Conservation (phyloP, 2,113 vertebrate genomes). For the Salvelinus sp. region DNA sequence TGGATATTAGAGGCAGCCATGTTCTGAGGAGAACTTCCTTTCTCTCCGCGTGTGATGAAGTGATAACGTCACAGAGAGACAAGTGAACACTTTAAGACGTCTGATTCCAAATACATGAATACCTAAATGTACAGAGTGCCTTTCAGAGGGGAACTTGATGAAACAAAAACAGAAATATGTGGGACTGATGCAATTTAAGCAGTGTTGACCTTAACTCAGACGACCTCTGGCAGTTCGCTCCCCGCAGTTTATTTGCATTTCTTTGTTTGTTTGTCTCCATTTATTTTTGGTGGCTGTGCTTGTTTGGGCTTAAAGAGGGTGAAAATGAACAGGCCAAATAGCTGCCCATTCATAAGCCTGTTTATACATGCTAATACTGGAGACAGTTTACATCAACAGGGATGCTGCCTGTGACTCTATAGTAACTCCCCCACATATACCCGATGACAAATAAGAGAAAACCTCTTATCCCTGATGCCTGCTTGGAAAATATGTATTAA, state of each 20-base stretch:
- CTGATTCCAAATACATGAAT: no score
- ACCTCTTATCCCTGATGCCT: no score
- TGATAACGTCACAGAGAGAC: no score
- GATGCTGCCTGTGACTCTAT: constrained; percentile 63
- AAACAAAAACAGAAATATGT: no score
- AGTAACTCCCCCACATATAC: constrained; percentile 27
- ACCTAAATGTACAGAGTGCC: no score
- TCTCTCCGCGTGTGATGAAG: no score
- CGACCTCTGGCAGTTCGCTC: constrained; percentile 42
- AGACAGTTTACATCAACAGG: constrained; percentile 56
- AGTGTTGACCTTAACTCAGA: constrained; percentile 69
- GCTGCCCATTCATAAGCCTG: constrained; percentile 72
- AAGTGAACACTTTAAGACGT: no score
- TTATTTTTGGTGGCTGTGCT: constrained; percentile 68
- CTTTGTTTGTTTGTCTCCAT: constrained; percentile 55
- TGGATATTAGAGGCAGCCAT: no score
- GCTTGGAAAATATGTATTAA: no score
- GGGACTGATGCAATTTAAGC: constrained; percentile 55
- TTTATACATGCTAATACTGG: constrained; percentile 73
- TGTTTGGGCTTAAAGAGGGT: constrained; percentile 76
- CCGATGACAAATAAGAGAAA: constrained; percentile 25
- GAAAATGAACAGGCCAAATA: constrained; percentile 74
- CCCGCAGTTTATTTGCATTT: constrained; percentile 50
- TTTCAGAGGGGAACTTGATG: no score
- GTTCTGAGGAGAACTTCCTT: no score